A percentile compares a stretch with the other conserved stretches of the same genome.
Evolutionary conservation across 2,113 vertebrate genomes (phyloP).

Genomic region (Oncorhynchus gorbuscha): DNA sequence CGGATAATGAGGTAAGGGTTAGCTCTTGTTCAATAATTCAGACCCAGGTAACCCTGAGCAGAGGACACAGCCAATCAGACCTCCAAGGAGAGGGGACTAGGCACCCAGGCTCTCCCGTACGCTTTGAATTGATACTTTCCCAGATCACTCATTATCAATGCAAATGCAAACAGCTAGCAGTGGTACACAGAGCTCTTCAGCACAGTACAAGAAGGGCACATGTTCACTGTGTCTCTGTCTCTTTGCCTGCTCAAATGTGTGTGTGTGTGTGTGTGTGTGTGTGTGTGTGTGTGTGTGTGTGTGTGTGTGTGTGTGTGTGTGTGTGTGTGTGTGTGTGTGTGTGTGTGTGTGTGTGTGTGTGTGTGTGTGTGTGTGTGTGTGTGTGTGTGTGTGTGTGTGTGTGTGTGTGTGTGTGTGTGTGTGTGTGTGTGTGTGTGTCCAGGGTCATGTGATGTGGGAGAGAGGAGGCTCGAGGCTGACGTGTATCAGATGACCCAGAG

Average conservation of each 20-base stretch:
- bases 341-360: too few relatives aligned
- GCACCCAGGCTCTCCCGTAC: background rate
- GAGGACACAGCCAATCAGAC: conserved; percentile 29
- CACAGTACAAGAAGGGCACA: background rate
- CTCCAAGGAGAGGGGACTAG: background rate
- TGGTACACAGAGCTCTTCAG: too few relatives aligned
- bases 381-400: too few relatives aligned
- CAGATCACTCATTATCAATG: conserved; percentile 10
- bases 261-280: background rate
- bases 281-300: background rate
- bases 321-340: too few relatives aligned
- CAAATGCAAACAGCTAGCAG: background rate
- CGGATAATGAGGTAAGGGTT: conserved; percentile 20
- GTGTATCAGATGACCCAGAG: background rate
- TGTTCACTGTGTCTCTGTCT: background rate
- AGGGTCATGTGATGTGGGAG: too few relatives aligned
- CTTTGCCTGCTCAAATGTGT: background rate
- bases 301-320: background rate
- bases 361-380: too few relatives aligned
- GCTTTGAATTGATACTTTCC: background rate
- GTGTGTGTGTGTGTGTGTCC: too few relatives aligned
- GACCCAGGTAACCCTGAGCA: conserved; percentile 32
- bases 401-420: too few relatives aligned
- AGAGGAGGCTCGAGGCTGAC: background rate
- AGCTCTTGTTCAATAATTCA: conserved; percentile 45